phyloP scores from a whole-genome alignment of 2,888 invertebrate species.

The Caenorhabditis sp. region DNA sequence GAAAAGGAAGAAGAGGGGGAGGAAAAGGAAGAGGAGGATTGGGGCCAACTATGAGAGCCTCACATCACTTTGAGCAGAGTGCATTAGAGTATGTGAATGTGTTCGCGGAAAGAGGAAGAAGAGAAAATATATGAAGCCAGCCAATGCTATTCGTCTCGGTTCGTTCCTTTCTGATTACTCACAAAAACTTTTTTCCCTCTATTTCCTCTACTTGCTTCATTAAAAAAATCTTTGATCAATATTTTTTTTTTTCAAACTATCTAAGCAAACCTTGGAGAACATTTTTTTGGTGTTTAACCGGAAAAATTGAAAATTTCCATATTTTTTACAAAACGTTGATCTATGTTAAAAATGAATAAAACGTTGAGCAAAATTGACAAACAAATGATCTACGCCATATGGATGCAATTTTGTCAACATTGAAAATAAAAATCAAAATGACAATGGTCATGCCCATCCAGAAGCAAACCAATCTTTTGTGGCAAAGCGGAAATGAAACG shows the following conservation, averaged over 20 bases:
- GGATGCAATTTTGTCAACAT: background rate
- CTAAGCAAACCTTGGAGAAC: too few relatives aligned
- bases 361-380: background rate
- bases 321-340: too few relatives aligned
- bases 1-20: background rate
- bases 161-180: background rate
- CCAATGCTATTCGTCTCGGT: background rate
- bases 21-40: constrained; percentile 1
- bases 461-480: constrained; percentile 2
- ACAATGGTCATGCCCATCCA: background rate
- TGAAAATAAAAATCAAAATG: background rate
- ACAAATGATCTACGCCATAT: background rate
- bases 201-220: background rate
- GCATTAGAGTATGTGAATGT: background rate
- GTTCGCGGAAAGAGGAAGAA: background rate
- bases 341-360: too few relatives aligned
- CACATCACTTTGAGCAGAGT: background rate
- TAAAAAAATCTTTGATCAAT: too few relatives aligned
- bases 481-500: background rate
- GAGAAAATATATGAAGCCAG: background rate
- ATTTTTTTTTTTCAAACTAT: too few relatives aligned
- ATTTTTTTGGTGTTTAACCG: too few relatives aligned
- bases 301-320: too few relatives aligned
- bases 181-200: background rate
- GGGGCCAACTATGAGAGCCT: background rate